phyloP scores from a whole-genome alignment of 2,888 invertebrate genomes.

The Lasiommata megera region DNA sequence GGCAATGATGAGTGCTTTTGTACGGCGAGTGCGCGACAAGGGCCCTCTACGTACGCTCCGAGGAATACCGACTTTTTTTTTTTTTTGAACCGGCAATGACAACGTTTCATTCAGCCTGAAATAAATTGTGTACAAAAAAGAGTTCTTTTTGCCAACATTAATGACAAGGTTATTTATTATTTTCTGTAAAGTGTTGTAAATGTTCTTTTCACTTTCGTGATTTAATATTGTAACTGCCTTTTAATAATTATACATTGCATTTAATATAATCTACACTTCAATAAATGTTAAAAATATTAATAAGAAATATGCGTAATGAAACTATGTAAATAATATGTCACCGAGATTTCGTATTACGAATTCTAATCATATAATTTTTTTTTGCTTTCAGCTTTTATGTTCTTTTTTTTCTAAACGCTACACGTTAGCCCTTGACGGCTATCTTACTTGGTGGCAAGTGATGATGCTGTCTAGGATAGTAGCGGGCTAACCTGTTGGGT shows the following conservation, averaged over 20 bases:
- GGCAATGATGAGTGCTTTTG: slow-evolving; percentile 54
- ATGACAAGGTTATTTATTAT: background rate
- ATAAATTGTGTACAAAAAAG: slow-evolving; percentile 15
- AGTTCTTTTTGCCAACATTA: slow-evolving; percentile 6
- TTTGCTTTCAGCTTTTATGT: no score
- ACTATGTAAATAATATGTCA: no score
- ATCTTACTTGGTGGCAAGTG: no score
- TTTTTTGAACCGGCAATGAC: slow-evolving; percentile 14
- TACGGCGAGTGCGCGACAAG: slow-evolving; percentile 48
- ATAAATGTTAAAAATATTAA: no score
- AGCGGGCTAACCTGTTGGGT: no score
- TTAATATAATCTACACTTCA: background rate
- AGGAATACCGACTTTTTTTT: slow-evolving; percentile 36
- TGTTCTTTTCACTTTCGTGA: background rate
- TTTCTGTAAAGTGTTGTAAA: background rate
- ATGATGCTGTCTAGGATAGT: no score
- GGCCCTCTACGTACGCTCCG: slow-evolving; percentile 50
- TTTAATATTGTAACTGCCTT: background rate
- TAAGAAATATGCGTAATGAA: no score
- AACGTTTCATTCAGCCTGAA: slow-evolving; percentile 16
- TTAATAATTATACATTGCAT: background rate
- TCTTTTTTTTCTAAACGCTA: no score
- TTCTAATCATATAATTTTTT: no score
- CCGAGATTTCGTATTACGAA: no score
- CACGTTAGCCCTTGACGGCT: no score